Percentiles rank a stretch among this genome's conserved stretches.
Conservation (phyloP, 2,888 invertebrate genomes). For the Spodoptera exigua region DNA sequence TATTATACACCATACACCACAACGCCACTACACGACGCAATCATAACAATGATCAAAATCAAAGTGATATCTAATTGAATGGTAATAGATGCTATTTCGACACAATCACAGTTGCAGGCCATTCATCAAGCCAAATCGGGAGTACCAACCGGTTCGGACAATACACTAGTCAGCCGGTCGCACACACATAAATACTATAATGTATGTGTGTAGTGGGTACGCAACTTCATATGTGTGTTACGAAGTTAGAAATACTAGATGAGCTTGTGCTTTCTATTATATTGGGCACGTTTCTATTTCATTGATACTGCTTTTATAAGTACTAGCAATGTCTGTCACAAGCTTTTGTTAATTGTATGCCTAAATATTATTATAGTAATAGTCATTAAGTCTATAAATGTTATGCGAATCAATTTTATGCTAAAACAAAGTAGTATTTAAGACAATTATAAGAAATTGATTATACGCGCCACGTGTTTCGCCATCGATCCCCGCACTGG, state of each 20-base stretch:
- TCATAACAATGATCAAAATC: slow-evolving; percentile 12
- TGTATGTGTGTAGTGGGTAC: slow-evolving; percentile 51
- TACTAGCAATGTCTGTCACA: no score
- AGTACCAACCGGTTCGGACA: slow-evolving; percentile 60
- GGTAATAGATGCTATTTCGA: slow-evolving; percentile 36
- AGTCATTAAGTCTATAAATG: no score
- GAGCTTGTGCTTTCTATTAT: slow-evolving; percentile 23
- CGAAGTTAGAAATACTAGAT: slow-evolving; percentile 35
- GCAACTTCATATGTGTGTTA: slow-evolving; percentile 46
- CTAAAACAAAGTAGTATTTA: no score
- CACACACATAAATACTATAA: no score
- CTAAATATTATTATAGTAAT: no score
- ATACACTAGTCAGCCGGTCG: slow-evolving; percentile 60
- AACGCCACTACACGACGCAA: not conserved
- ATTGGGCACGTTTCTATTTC: not conserved
- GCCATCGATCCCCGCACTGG: no score
- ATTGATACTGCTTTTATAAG: no score
- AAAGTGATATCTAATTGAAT: not conserved
- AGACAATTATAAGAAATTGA: no score
- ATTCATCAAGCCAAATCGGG: slow-evolving; percentile 42
- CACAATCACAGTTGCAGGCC: slow-evolving; percentile 26
- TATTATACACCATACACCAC: no score
- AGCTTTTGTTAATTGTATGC: no score
- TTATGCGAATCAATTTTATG: no score
- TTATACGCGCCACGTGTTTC: no score